phyloP scores from a whole-genome alignment of 2,113 vertebrate genomes.

The Pogonocichla stellata region DNA sequence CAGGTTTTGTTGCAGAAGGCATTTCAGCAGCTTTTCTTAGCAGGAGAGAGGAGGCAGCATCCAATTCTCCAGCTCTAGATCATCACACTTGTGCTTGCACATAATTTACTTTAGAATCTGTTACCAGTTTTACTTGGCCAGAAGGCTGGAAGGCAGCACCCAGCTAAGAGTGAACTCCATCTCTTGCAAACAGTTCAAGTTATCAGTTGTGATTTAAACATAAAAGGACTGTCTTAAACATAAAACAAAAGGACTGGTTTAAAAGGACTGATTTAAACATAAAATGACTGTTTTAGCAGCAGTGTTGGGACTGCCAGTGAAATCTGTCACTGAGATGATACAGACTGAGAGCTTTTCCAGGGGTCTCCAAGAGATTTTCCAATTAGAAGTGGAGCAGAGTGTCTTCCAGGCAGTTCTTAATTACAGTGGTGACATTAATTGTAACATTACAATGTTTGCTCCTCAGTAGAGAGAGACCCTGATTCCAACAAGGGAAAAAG shows the following conservation, averaged over 20 bases:
- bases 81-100: neutral
- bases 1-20: neutral
- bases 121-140: neutral
- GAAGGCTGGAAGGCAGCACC: neutral
- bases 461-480: neutral
- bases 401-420: neutral
- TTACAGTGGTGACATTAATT: neutral
- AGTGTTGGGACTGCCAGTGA: neutral
- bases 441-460: fast-evolving
- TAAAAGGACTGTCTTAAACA: neutral
- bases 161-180: neutral
- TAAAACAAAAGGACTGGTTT: too few species aligned
- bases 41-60: neutral
- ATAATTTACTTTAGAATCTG: neutral
- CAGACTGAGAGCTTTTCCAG: neutral
- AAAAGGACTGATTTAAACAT: too few species aligned
- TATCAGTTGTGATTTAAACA: neutral
- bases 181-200: neutral
- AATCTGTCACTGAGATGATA: neutral
- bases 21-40: neutral
- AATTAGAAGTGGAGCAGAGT: neutral
- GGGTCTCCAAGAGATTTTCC: neutral
- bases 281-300: neutral
- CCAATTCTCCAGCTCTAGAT: neutral
- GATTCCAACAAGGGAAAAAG: neutral